Conservation (phyloP, 2,113 vertebrate species). For the Pollimyrus isidori region DNA sequence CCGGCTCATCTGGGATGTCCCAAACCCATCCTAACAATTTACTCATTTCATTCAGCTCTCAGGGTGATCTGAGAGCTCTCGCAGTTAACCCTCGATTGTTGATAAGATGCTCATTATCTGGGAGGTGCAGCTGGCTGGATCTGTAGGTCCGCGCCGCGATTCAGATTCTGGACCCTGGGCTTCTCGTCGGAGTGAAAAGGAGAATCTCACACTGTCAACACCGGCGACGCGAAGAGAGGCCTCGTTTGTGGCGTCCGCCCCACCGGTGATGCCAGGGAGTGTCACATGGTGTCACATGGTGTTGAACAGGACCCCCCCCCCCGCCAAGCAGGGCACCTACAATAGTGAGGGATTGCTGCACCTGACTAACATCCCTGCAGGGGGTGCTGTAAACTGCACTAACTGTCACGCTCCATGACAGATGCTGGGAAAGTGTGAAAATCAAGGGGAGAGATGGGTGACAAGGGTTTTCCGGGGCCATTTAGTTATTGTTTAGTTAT, state of each 20-base stretch:
- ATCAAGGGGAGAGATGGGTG: background rate
- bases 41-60: slow-evolving; percentile 56
- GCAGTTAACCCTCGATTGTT: slow-evolving; percentile 56
- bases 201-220: background rate
- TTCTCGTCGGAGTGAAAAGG: background rate
- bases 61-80: slow-evolving; percentile 47
- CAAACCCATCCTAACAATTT: slow-evolving; percentile 51
- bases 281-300: background rate
- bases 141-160: slow-evolving; percentile 39
- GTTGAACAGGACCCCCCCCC: background rate
- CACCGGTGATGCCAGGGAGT: background rate
- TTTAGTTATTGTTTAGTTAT: background rate
- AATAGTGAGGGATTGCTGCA: background rate
- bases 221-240: background rate
- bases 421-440: background rate
- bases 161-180: slow-evolving; percentile 35
- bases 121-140: slow-evolving; percentile 46
- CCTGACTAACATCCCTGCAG: background rate
- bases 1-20: slow-evolving; percentile 5
- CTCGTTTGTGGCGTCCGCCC: background rate
- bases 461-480: background rate
- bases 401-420: background rate
- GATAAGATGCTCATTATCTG: slow-evolving; percentile 60
- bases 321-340: background rate
- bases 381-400: background rate